Conservation (phyloP, 2,797 vertebrate genomes). For the Betta splendens region DNA sequence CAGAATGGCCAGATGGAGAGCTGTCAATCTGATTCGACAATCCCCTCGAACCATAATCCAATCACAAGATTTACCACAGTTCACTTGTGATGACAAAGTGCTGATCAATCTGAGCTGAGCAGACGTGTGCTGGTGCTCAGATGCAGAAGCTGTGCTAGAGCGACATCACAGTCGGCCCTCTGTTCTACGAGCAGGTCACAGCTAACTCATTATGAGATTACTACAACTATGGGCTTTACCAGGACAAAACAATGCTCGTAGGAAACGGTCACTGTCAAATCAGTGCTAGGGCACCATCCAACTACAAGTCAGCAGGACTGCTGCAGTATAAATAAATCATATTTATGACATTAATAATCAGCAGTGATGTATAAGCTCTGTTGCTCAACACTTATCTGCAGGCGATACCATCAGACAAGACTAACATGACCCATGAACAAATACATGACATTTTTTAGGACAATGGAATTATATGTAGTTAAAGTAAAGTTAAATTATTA, state of each 20-base stretch:
- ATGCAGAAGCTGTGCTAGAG: not conserved
- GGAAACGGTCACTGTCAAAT: no score
- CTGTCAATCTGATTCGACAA: conserved; percentile 47
- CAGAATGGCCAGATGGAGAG: conserved; percentile 51
- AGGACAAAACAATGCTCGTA: no score
- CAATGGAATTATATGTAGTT: not conserved
- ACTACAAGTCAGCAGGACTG: not conserved
- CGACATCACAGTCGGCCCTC: not conserved
- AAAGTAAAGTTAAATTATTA: not conserved
- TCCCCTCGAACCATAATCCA: conserved; percentile 57
- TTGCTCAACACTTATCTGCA: conserved; percentile 19
- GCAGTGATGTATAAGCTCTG: not conserved
- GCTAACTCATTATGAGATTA: conserved; percentile 4
- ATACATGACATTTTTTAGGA: not conserved
- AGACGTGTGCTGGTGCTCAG: not conserved
- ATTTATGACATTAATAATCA: not conserved
- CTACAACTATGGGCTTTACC: no score
- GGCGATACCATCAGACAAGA: not conserved
- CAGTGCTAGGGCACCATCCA: no score
- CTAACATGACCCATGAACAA: no score
- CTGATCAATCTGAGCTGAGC: conserved; percentile 14
- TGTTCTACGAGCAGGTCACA: not conserved
- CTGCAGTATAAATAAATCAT: not conserved
- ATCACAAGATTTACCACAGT: conserved; percentile 32
- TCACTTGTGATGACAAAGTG: conserved; percentile 16